Evolutionary conservation across 2,797 vertebrate species (phyloP), one percentile per base, ranked within the genome.

Genomic region (Mastacembelus armatus): DNA sequence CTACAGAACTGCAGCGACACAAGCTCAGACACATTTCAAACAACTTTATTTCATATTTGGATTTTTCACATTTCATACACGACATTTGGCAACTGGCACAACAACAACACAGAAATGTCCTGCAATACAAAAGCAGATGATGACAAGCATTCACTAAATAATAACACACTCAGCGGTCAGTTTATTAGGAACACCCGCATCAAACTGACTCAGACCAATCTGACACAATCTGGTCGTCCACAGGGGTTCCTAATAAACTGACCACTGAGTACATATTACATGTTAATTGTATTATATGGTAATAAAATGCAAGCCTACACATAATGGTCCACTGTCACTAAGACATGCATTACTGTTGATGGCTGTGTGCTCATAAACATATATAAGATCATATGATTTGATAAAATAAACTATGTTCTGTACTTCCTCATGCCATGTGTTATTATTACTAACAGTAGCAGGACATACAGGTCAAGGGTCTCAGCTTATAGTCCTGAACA

Each of bases 321-420:
- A 43, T 33, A 24, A 32, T 69, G 32, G 42, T 60, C 19, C 21
- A 63, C 12, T 64, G 19, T 63, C 8, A 71, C 45, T 49, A 62
- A 62, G 3, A 29, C 85, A 83, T 83, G 81, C 83, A 80, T 26
- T 21, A 48, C 18, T 62, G 64, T 9, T 12, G 4, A 22, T 58
- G 3, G 24, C 59, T 32, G 9, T 11, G 30, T 32, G 26, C 27
- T 27, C 5, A 27, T 27, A 27, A 27, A 27, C 26, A 27, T 5
- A 26, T 27, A 26, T 27, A 5, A 27, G 29, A 29, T 29, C 29
- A 29, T 29, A 29, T 29, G n/a, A n/a, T n/a, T n/a, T n/a, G n/a
- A n/a, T n/a, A n/a, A n/a, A n/a, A n/a, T n/a, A 88, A 87, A 85
- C 51, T 78, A 75, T 44, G 66, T 26, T 61, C 19, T 81, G 26